Evolutionary conservation across 1,140 invertebrate genomes (phyloP), one percentile per base, ranked within the genome.

Genomic region (Polypedilum vanderplanki): DNA sequence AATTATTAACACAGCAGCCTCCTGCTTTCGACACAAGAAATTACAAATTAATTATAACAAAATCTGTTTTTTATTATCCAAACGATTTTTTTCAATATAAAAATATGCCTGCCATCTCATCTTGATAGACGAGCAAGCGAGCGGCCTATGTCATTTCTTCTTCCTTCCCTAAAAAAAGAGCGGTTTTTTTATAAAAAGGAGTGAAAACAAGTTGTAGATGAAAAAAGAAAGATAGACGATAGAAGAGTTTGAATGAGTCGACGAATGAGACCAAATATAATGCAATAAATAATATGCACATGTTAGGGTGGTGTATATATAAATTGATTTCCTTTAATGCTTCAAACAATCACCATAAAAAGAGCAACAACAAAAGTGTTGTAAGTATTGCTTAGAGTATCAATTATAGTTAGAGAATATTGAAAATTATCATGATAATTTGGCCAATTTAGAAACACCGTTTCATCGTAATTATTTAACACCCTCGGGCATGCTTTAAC

Each of bases 11-110:
- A 57, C n/a, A 33, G 4, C 46, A 57, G 46, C 46, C 46, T 57
- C 46, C 46, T 57, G 46, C 46, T 57, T 57, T 57, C 46, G 46
- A 57, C 46, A 57, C 46, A 57, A 57, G 46, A 57, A 57, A 57
- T 57, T 57, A 57, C 46, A 57, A 57, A 57, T 57, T 57, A 57
- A 57, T 57, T 57, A 57, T 57, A 57, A 57, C n/a, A 57, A 57
- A 57, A 57, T 57, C 46, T 57, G 46, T 57, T 57, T 57, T 57
- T 57, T 57, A 57, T 57, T 57, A 57, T 57, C 46, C 12, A 57
- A 57, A 57, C n/a, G 46, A 57, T 57, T 57, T n/a, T 57, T 12
- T 57, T 57, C 12, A 57, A 57, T n/a, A 46, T 46, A 46, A 33
- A 33, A 33, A 33, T 33, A 5, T 33, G 24, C 24, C 24, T 33